Base-by-base conservation (phyloP, 2,888 invertebrate genomes). In the Philereme transversata region DNA sequence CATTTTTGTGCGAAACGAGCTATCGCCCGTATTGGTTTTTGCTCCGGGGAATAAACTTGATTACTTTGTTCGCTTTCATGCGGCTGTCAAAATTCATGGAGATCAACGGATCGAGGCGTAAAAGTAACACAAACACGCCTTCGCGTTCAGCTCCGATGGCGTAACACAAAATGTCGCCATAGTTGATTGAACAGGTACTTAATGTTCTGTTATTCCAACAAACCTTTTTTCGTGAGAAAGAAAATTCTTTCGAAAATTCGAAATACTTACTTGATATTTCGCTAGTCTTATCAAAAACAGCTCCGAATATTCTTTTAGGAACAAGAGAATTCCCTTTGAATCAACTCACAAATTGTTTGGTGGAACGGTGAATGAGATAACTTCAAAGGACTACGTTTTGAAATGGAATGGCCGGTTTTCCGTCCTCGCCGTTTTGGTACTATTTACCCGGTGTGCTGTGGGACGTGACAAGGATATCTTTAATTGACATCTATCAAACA, bases 271-370 rank as follows among this genome's bases (percentile, higher is more conserved):
- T 54, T 38, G 54, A 57, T 53, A 51, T 48, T 51, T 50, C 41
- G 41, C 38, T 47, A 46, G 10, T 48, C 51, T 47, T 55, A 55
- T 54, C 43, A 47, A 58, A 48, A 35, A 36, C 44, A 22, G 46
- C 44, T 51, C 51, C 53, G 54, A 67, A 65, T 60, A 64, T 57
- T 57, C 58, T 57, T 57, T 53, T 45, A 46, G 56, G 45, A 60
- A 67, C 48, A 44, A 33, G n/a, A 36, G n/a, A 36, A 52, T 58
- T 58, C 40, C 48, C 55, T 47, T 40, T 33, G 35, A 47, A 53
- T 48, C 41, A 51, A 51, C 36, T 60, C 61, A 57, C 38, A 55
- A 62, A 60, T 62, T 57, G 46, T 64, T 64, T 46, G 40, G 10
- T 38, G 22, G 46, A 61, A 58, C 44, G 35, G 46, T 48, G 45